Conservation (phyloP, 2,888 invertebrate species). For the Platycnemis pennipes region DNA sequence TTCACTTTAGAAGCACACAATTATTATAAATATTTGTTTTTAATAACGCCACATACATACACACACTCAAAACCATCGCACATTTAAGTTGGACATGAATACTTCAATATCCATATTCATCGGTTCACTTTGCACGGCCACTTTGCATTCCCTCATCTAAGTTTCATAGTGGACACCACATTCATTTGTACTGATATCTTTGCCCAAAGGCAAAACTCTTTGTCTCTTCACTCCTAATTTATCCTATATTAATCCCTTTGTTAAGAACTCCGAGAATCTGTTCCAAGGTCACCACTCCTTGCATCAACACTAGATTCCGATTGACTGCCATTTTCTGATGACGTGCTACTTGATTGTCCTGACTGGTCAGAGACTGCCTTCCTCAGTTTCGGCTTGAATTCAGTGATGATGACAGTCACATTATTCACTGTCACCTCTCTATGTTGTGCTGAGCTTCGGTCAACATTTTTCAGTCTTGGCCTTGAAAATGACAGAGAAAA, state of each 20-base stretch:
- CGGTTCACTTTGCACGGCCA: background rate
- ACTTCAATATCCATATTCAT: background rate
- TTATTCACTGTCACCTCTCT: slow-evolving; percentile 98
- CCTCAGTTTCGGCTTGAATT: slow-evolving; percentile 90
- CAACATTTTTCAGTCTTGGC: slow-evolving; percentile 94
- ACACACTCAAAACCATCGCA: background rate
- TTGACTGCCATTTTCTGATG: slow-evolving; percentile 80
- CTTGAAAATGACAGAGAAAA: slow-evolving; percentile 76
- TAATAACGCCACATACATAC: background rate
- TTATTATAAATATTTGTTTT: slow-evolving; percentile 41
- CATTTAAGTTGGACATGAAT: background rate
- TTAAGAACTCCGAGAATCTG: slow-evolving; percentile 75
- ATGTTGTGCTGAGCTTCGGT: slow-evolving; percentile 94
- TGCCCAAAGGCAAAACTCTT: background rate
- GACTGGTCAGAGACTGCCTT: slow-evolving; percentile 77
- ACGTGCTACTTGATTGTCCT: slow-evolving; percentile 79
- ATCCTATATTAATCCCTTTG: slow-evolving; percentile 42
- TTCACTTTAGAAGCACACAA: slow-evolving; percentile 44
- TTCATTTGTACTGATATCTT: slow-evolving; percentile 38
- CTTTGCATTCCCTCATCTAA: background rate
- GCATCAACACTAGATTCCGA: slow-evolving; percentile 80
- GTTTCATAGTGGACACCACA: slow-evolving; percentile 1
- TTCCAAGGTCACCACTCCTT: slow-evolving; percentile 79
- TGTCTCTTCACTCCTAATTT: background rate
- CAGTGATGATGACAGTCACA: slow-evolving; percentile 98